Evolutionary conservation across 2,797 vertebrate genomes (phyloP).

Genomic region (Brachyalestes nurse): DNA sequence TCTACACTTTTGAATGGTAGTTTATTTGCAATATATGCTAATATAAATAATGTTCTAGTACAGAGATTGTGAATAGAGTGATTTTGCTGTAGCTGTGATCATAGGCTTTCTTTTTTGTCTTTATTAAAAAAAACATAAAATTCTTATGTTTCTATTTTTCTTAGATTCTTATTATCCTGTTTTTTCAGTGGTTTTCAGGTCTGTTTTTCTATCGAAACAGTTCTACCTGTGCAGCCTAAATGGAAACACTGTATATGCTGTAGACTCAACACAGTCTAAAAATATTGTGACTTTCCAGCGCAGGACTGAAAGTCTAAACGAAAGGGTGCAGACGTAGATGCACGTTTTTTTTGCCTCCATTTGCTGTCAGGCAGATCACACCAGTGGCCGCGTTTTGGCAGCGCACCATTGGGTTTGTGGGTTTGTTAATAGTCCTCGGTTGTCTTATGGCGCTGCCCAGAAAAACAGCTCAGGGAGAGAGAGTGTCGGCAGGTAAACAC

Average conservation of each 20-base stretch:
- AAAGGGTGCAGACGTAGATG: conserved; percentile 56
- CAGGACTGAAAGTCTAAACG: conserved; percentile 44
- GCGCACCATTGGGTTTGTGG: conserved; percentile 63
- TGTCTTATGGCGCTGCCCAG: conserved; percentile 69
- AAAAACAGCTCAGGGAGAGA: conserved; percentile 67
- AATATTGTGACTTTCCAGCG: conserved; percentile 53
- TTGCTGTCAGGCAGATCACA: conserved; percentile 57
- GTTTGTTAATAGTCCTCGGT: conserved; percentile 60
- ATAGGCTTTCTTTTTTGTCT: neutral
- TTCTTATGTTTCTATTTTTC: neutral
- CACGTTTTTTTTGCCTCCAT: conserved; percentile 60
- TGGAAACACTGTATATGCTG: conserved; percentile 47
- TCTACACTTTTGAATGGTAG: no score
- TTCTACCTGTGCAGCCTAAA: conserved; percentile 44
- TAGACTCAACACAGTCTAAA: conserved; percentile 60
- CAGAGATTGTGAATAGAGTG: no score
- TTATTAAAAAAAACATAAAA: conserved; percentile 1
- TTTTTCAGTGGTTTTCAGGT: conserved; percentile 7
- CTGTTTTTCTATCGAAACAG: conserved; percentile 30
- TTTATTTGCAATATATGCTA: no score
- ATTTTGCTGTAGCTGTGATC: neutral
- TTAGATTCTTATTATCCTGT: conserved; percentile 3
- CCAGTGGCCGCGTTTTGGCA: conserved; percentile 63
- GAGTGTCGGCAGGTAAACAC: conserved; percentile 70
- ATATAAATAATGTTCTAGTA: no score